These are phyloP conservation scores for Denticeps clupeoides DNA, from an alignment of 2,797 vertebrate genomes.

Conservation along the genomic window DNA sequence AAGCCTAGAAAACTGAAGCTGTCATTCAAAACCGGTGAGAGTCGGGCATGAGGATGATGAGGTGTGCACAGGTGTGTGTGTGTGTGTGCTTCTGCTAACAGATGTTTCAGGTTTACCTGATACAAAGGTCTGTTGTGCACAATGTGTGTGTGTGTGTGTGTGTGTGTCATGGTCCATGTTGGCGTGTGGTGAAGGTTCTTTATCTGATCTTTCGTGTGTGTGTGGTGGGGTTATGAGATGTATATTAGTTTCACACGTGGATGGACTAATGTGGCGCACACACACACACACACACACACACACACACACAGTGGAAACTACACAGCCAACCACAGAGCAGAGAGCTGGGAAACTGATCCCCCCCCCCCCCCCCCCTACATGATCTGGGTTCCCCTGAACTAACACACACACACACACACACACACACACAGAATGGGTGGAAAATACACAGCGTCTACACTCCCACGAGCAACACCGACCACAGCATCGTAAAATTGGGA, in stretches of 20 bases:
- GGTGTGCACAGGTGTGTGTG: not conserved
- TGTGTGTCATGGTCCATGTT: not conserved
- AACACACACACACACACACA: slow-evolving; percentile 6
- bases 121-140: not conserved
- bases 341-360: not conserved
- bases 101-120: not conserved
- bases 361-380: not conserved
- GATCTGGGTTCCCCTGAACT: not conserved
- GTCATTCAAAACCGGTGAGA: too few species aligned
- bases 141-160: too few species aligned
- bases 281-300: not conserved
- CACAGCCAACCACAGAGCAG: not conserved
- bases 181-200: not conserved
- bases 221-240: slow-evolving; percentile 6
- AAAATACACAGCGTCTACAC: slow-evolving; percentile 22
- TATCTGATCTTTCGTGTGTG: slow-evolving; percentile 13
- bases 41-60: too few species aligned
- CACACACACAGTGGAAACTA: not conserved
- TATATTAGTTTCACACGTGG: slow-evolving; percentile 13
- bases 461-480: slow-evolving; percentile 18
- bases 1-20: too few species aligned
- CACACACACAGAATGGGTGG: slow-evolving; percentile 17
- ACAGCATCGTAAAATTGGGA: slow-evolving; percentile 30
- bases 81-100: not conserved
- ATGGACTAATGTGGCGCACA: slow-evolving; percentile 11